A percentile compares a stretch with the other conserved stretches of the same genome.
Conservation (phyloP, 2,113 vertebrate genomes). For the Caranx melampygus region DNA sequence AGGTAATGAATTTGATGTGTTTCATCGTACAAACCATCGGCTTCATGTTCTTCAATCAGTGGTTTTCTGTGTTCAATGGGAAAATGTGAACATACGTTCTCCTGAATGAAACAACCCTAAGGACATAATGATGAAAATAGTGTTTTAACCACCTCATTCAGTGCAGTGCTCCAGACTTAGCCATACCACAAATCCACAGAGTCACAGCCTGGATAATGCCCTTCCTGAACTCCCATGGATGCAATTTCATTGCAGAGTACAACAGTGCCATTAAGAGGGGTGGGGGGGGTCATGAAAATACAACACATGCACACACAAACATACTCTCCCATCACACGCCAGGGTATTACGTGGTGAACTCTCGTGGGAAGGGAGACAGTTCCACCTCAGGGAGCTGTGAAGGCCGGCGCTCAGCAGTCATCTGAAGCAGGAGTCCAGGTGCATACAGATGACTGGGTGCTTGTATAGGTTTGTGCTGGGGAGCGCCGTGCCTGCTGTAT, state of each 20-base stretch:
- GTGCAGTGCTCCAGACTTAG: not conserved
- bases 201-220: conserved; percentile 17
- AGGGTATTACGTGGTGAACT: conserved; percentile 39
- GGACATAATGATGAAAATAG: not conserved
- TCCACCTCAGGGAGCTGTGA: conserved; percentile 74
- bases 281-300: conserved; percentile 22
- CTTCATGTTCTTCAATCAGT: not conserved
- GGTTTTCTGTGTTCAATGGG: too few species aligned
- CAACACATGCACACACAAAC: conserved; percentile 6
- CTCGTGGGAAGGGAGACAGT: conserved; percentile 55
- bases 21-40: too few species aligned
- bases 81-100: not conserved
- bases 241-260: conserved; percentile 28
- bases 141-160: not conserved
- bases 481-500: not conserved
- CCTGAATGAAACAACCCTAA: not conserved
- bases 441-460: conserved; percentile 62
- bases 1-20: not conserved
- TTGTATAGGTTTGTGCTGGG: not conserved
- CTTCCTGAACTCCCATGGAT: conserved; percentile 32
- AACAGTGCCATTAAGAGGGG: conserved; percentile 29
- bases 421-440: conserved; percentile 30
- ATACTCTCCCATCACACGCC: conserved; percentile 15
- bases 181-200: not conserved
- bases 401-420: conserved; percentile 46